These are phyloP conservation scores for Marisa cornuarietis DNA, from an alignment of 1,140 invertebrate genomes.

Conservation along the genomic window DNA sequence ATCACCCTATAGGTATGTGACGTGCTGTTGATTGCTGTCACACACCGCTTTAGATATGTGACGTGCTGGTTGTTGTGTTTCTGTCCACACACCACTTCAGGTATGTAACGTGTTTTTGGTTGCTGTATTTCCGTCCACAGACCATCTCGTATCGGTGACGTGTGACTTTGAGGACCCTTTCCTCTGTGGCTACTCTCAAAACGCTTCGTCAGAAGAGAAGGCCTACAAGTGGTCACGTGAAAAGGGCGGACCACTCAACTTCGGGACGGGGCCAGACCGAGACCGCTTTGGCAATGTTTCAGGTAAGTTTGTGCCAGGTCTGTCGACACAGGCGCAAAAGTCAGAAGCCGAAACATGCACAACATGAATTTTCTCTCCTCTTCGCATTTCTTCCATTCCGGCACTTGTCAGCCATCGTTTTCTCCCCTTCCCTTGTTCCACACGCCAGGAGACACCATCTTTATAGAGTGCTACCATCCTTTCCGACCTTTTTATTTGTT, in stretches of 20 bases:
- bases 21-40: no score
- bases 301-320: conserved; percentile 28
- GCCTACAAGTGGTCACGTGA: conserved; percentile 32
- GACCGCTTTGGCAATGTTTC: conserved; percentile 43
- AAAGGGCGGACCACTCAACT: conserved; percentile 33
- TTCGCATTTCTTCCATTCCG: background rate
- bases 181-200: conserved; percentile 48
- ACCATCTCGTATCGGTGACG: conserved; percentile 29
- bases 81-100: no score
- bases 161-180: conserved; percentile 55
- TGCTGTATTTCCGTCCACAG: conserved; percentile 25
- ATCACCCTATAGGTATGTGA: no score
- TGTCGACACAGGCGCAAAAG: no score
- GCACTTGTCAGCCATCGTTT: background rate
- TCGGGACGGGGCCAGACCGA: conserved; percentile 42
- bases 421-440: background rate
- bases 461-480: background rate
- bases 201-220: conserved; percentile 23
- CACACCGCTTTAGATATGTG: no score
- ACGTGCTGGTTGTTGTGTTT: no score
- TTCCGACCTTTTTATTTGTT: background rate
- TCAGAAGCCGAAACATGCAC: no score
- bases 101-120: no score
- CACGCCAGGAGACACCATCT: no score
- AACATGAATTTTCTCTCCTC: background rate